Base-by-base conservation (phyloP, 2,797 vertebrate genomes). In the Picus viridis region DNA sequence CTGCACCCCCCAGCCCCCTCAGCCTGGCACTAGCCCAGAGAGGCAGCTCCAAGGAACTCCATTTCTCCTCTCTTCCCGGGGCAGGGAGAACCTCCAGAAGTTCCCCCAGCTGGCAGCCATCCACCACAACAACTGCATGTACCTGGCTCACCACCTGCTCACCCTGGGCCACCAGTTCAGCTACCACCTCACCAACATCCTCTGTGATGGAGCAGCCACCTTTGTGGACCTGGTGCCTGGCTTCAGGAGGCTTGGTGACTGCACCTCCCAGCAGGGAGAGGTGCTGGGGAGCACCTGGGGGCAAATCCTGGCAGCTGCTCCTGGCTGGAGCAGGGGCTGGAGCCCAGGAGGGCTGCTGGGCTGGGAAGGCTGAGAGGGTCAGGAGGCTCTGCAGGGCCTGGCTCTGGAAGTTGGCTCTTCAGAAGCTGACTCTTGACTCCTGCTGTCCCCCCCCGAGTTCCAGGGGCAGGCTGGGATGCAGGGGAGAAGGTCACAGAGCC, bases 111-210 rank as follows among this genome's bases (percentile, higher is more conserved):
- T 99, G 84, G 99, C 99, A 54, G 99, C 99, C 82, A 98, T 99
- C 90, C 99, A 99, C 94, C 99, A 99, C 97, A 99, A 99, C 97
- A 99, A 99, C 98, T 99, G 99, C 96, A 99, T 99, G 99, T 99
- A 98, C 83, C 98, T 99, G 19, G 99, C 99, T 18, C 99, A 99
- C 96, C 98, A 99, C 95, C 96, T 99, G 91, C 98, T 99, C 75
- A 99, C 99, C 2, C 97, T 99, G 59, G 99, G 99, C 4, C 99
- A 99, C 97, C 98, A 99, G 92, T 99, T 99, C 97, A 98, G 97
- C 68, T 97, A 96, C n/a, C 98, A 97, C 86, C 96, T 99, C 58
- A 98, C 98, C 0, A 86, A 95, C 81, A 95, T 98, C 29, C 98
- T 99, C 53, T 98, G 97, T 2, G 97, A 98, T 1, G 98, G 98